A percentile compares a stretch with the other conserved stretches of the same genome.
Evolutionary conservation across 2,797 vertebrate species (phyloP).

Genomic region (Anabacerthia variegaticeps): DNA sequence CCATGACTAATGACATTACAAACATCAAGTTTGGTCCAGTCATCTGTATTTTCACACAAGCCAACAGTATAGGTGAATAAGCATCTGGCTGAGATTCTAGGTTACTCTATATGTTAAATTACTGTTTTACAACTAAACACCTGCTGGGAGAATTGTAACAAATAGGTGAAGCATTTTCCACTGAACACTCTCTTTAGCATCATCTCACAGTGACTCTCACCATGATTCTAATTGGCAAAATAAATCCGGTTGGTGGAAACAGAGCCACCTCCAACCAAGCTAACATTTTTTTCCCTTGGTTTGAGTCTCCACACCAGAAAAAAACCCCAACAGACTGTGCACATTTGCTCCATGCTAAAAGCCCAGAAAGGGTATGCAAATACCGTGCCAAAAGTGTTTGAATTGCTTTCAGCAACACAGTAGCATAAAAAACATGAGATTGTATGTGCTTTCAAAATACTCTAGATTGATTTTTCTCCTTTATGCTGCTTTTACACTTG

Average conservation of each 20-base stretch:
- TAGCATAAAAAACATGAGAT: not conserved
- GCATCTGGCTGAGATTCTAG: conserved; percentile 20
- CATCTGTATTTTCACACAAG: conserved; percentile 16
- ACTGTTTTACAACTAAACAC: conserved; percentile 29
- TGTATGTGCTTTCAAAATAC: not conserved
- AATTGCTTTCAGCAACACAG: not conserved
- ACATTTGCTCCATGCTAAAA: not conserved
- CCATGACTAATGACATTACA: not conserved
- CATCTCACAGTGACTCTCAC: not conserved
- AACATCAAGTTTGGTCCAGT: not conserved
- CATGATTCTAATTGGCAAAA: conserved; percentile 6
- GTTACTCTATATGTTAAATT: conserved; percentile 54
- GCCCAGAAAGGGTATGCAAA: not conserved
- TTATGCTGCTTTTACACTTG: not conserved
- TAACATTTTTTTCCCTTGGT: not conserved
- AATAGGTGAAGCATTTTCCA: conserved; percentile 24
- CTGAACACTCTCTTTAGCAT: conserved; percentile 8
- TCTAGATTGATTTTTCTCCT: not conserved
- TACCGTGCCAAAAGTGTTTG: not conserved
- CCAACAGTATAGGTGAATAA: conserved; percentile 4
- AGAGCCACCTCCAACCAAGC: not conserved
- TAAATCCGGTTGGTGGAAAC: not conserved
- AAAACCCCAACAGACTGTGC: no score
- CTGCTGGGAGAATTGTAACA: conserved; percentile 40
- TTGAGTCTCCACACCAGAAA: not conserved